Percentiles rank a stretch among this genome's conserved stretches.
Conservation (phyloP, 64 coral and sea anemone genomes). For the Porites australiensis region DNA sequence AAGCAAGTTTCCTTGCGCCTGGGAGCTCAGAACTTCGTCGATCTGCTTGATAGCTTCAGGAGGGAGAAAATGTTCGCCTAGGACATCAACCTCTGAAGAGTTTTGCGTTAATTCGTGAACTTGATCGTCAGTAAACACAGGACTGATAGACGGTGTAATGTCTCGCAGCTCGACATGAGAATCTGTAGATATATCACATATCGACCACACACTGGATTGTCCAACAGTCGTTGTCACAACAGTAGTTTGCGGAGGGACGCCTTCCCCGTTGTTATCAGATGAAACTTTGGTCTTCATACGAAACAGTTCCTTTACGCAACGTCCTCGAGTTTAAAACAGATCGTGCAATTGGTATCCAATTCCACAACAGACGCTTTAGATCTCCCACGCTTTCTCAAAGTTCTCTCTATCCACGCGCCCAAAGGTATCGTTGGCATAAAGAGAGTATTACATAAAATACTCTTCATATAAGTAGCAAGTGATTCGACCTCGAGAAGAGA, state of each 20-base stretch:
- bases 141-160: conserved; percentile 95
- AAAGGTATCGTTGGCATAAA: not conserved
- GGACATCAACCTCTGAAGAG: conserved; percentile 78
- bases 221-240: conserved; percentile 22
- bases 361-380: not conserved
- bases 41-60: conserved; percentile 88
- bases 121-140: conserved; percentile 96
- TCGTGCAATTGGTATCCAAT: not conserved
- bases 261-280: conserved; percentile 32
- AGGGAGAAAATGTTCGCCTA: conserved; percentile 77
- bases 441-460: not conserved
- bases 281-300: conserved; percentile 50
- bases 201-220: conserved; percentile 66
- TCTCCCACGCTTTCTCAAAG: not conserved
- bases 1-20: conserved; percentile 77
- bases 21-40: conserved; percentile 77
- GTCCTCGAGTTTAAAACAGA: not conserved
- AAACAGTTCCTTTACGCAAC: not conserved
- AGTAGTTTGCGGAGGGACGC: conserved; percentile 38
- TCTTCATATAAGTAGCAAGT: not conserved
- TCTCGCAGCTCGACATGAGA: conserved; percentile 82
- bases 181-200: conserved; percentile 62
- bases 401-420: not conserved
- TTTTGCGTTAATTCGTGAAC: conserved; percentile 84
- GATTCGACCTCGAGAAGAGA: not conserved